Evolutionary conservation across 2,888 invertebrate genomes (phyloP).

Genomic region (Pilophorus perplexus): DNA sequence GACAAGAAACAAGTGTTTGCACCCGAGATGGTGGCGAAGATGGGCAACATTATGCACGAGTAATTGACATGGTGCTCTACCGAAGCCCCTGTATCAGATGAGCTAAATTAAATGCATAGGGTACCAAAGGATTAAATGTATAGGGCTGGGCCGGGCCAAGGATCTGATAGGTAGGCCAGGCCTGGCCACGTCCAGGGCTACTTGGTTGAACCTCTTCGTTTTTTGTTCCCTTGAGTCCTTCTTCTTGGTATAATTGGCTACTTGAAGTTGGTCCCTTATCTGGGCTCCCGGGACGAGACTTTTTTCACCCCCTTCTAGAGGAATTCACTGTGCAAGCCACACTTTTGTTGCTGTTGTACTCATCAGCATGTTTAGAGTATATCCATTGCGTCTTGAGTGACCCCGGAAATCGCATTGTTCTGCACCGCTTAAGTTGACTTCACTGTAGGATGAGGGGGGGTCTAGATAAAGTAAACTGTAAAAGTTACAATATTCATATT

Average conservation of each 20-base stretch:
- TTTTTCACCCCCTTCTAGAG: constrained; percentile 30
- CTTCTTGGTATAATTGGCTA: constrained; percentile 38
- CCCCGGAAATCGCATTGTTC: too few species aligned
- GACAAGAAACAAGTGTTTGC: constrained; percentile 38
- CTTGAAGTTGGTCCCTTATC: constrained; percentile 32
- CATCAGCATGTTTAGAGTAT: too few species aligned
- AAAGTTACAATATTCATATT: too few species aligned
- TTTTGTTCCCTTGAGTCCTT: background rate
- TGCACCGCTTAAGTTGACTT: too few species aligned
- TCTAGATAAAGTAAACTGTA: too few species aligned
- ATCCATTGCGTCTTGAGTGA: too few species aligned
- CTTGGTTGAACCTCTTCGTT: constrained; percentile 7
- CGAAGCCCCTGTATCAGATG: constrained; percentile 31
- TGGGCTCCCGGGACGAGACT: background rate
- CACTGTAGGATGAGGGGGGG: too few species aligned
- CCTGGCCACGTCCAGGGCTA: constrained; percentile 12
- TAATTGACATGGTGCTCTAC: constrained; percentile 40
- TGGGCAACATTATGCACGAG: constrained; percentile 38
- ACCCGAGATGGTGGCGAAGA: constrained; percentile 37
- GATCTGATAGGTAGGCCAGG: constrained; percentile 38
- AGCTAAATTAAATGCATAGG: constrained; percentile 38
- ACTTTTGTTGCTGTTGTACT: too few species aligned
- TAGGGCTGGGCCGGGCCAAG: constrained; percentile 1
- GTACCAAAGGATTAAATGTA: constrained; percentile 9
- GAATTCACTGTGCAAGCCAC: too few species aligned